Conservation (phyloP, 1,140 invertebrate genomes). For the Caerostris extrusa region DNA sequence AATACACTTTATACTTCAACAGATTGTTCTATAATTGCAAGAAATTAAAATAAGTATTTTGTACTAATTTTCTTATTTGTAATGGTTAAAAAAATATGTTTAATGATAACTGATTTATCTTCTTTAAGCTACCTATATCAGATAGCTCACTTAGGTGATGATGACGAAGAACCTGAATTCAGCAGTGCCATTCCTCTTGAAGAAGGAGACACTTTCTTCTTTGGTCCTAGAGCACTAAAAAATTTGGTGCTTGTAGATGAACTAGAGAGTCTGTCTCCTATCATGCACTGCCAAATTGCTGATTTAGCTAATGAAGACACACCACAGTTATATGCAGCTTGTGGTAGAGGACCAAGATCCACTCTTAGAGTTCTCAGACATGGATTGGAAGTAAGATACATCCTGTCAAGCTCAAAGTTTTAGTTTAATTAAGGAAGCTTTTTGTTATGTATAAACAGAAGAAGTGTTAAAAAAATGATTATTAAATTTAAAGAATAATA, state of each 20-base stretch:
- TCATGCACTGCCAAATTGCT: conserved; percentile 91
- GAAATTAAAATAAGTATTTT: too few relatives aligned
- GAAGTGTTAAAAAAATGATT: too few relatives aligned
- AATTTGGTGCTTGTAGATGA: conserved; percentile 99
- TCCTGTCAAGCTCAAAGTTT: too few relatives aligned
- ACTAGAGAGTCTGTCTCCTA: conserved; percentile 97
- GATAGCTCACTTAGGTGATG: conserved; percentile 99
- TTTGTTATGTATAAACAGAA: too few relatives aligned
- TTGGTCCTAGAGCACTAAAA: conserved; percentile 94
- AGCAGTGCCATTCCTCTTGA: conserved; percentile 94
- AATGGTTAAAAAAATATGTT: too few relatives aligned
- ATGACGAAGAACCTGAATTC: conserved; percentile 99
- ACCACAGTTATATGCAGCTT: conserved; percentile 97
- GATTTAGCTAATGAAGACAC: conserved; percentile 97
- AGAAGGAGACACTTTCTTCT: conserved; percentile 99
- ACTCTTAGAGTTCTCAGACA: conserved; percentile 96
- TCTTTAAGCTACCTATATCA: conserved; percentile 94
- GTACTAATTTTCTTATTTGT: too few relatives aligned
- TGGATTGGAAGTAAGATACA: conserved; percentile 89
- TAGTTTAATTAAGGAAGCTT: too few relatives aligned
- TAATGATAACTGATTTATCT: neutral
- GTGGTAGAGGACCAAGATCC: conserved; percentile 96
- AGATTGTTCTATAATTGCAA: too few relatives aligned
- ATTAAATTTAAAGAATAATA: too few relatives aligned
- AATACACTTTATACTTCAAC: too few relatives aligned